Conservation (phyloP, 1,140 invertebrate genomes). For the Drosophila tristis region DNA sequence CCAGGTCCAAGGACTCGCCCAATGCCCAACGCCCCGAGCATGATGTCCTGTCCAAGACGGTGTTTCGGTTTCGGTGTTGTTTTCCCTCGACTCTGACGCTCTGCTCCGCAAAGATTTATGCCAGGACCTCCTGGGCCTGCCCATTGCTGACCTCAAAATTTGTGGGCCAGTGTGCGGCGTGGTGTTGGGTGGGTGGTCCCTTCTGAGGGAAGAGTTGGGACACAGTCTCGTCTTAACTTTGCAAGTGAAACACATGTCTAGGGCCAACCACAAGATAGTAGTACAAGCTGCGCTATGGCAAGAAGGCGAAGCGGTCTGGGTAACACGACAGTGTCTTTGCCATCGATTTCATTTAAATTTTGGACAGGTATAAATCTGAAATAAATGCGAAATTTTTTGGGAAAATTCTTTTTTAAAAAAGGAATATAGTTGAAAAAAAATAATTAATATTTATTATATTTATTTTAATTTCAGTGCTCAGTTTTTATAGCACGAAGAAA, state of each 20-base stretch:
- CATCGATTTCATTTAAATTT: not conserved
- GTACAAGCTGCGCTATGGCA: too few species aligned
- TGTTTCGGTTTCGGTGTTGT: conserved; percentile 25
- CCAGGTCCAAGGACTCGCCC: conserved; percentile 31
- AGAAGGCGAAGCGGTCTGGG: too few species aligned
- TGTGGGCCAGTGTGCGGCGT: conserved; percentile 13
- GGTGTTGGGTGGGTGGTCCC: conserved; percentile 15
- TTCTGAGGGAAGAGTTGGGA: not conserved
- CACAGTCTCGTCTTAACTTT: conserved; percentile 42
- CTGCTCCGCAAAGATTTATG: conserved; percentile 57
- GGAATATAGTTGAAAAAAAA: too few species aligned
- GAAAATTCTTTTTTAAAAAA: too few species aligned
- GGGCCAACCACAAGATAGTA: conserved; percentile 4
- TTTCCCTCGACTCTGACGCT: conserved; percentile 9
- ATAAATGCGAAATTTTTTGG: too few species aligned
- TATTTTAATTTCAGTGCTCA: too few species aligned
- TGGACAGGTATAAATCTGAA: too few species aligned
- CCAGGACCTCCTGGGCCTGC: conserved; percentile 19
- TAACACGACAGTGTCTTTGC: not conserved
- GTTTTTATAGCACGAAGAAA: too few species aligned
- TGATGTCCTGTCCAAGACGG: conserved; percentile 36
- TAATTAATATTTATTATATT: too few species aligned
- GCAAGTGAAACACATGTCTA: conserved; percentile 43
- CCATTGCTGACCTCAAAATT: conserved; percentile 65
- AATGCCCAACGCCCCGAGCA: not conserved